phyloP scores from a whole-genome alignment of 2,888 invertebrate genomes.

The Apodemia mormo region DNA sequence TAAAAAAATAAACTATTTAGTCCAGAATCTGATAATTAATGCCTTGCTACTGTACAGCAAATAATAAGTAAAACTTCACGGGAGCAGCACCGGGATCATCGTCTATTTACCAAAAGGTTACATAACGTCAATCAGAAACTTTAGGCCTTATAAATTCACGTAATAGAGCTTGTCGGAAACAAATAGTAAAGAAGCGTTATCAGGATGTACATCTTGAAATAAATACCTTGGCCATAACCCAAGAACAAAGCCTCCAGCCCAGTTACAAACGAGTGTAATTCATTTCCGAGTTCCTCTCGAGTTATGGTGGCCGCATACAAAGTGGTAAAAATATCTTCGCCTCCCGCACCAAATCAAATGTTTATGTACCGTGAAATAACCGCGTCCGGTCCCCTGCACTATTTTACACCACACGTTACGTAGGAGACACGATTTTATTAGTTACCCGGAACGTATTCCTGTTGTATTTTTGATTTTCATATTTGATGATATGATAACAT shows the following conservation, averaged over 20 bases:
- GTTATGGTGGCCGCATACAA: conserved; percentile 46
- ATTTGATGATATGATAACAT: too few species aligned
- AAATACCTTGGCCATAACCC: conserved; percentile 2
- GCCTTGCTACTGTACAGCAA: too few species aligned
- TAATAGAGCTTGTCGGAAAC: too few species aligned
- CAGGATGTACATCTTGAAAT: not conserved
- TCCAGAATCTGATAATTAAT: too few species aligned
- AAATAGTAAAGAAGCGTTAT: not conserved
- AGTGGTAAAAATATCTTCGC: conserved; percentile 46
- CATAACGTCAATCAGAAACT: too few species aligned
- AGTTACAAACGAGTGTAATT: conserved; percentile 29
- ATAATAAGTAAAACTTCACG: too few species aligned
- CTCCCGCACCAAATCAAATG: conserved; percentile 50
- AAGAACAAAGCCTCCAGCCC: conserved; percentile 18
- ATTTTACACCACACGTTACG: conserved; percentile 22
- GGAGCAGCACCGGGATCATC: too few species aligned
- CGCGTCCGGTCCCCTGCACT: conserved; percentile 28
- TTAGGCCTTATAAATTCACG: too few species aligned
- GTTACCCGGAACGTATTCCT: too few species aligned
- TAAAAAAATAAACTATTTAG: too few species aligned
- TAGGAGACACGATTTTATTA: not conserved
- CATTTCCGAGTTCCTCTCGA: conserved; percentile 28
- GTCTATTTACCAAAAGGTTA: too few species aligned
- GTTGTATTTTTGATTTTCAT: too few species aligned
- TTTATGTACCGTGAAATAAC: conserved; percentile 55